These are phyloP conservation scores for Drosophila varians DNA, from an alignment of 1,140 invertebrate species.

Conservation along the genomic window DNA sequence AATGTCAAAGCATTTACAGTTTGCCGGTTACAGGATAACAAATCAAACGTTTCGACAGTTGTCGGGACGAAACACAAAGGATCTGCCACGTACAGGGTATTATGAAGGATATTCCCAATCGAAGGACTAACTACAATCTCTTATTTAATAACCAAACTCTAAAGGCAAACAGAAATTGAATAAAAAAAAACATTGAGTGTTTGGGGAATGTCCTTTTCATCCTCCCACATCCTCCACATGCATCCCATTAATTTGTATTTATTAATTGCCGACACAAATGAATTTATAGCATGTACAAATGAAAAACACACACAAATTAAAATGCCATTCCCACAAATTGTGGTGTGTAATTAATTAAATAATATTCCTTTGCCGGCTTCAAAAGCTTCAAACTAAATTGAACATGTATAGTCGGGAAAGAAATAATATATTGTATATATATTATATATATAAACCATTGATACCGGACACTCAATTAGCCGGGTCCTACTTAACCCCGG, in stretches of 20 bases:
- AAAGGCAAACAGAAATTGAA: too few relatives aligned
- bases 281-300: conserved; percentile 15
- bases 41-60: conserved; percentile 63
- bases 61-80: conserved; percentile 26
- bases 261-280: conserved; percentile 12
- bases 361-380: conserved; percentile 26
- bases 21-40: conserved; percentile 46
- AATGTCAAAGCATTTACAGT: conserved; percentile 65
- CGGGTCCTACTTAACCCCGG: conserved; percentile 16
- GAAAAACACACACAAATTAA: conserved; percentile 8
- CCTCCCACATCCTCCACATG: too few relatives aligned
- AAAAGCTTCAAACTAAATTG: conserved; percentile 7
- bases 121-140: not conserved
- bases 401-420: not conserved
- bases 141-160: too few relatives aligned
- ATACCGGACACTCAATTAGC: conserved; percentile 39
- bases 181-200: not conserved
- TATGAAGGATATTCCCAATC: not conserved
- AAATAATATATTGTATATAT: not conserved
- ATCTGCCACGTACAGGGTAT: not conserved
- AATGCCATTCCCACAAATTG: conserved; percentile 11
- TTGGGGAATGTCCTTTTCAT: not conserved
- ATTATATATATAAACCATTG: not conserved
- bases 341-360: conserved; percentile 51
- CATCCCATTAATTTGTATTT: not conserved